phyloP scores from a whole-genome alignment of 2,888 invertebrate genomes.

The Lacanobia oleracea region DNA sequence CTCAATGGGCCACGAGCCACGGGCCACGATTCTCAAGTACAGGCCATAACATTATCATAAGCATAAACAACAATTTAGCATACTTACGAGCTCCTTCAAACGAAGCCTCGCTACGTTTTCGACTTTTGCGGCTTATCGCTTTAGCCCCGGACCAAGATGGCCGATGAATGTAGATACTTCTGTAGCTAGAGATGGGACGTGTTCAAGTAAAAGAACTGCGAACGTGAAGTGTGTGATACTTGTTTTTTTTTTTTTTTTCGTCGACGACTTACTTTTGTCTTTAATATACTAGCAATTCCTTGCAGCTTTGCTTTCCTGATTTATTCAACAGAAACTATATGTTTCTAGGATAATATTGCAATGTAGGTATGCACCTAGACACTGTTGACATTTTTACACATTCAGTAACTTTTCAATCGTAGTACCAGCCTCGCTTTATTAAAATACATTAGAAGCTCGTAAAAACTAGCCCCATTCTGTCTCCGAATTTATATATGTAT shows the following conservation, averaged over 20 bases:
- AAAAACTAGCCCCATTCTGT: slow-evolving; percentile 24
- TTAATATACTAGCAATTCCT: not conserved
- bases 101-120: slow-evolving; percentile 65
- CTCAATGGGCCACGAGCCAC: slow-evolving; percentile 43
- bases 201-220: slow-evolving; percentile 44
- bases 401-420: not conserved
- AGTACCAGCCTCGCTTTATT: slow-evolving; percentile 18
- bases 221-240: slow-evolving; percentile 44
- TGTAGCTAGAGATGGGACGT: slow-evolving; percentile 51
- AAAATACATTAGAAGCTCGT: slow-evolving; percentile 42
- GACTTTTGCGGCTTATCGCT: slow-evolving; percentile 69
- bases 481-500: slow-evolving; percentile 45
- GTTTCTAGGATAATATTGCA: too few relatives aligned
- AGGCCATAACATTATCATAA: slow-evolving; percentile 65
- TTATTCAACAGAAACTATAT: too few relatives aligned
- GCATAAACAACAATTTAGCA: slow-evolving; percentile 67
- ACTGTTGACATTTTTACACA: not conserved
- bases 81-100: slow-evolving; percentile 60
- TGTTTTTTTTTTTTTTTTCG: slow-evolving; percentile 7
- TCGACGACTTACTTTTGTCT: not conserved
- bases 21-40: slow-evolving; percentile 45
- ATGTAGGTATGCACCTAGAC: too few relatives aligned
- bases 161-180: slow-evolving; percentile 59
- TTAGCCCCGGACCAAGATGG: slow-evolving; percentile 63
- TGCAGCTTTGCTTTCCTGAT: too few relatives aligned